Conservation (phyloP, 2,113 vertebrate species). For the Copsychus sechellarum region DNA sequence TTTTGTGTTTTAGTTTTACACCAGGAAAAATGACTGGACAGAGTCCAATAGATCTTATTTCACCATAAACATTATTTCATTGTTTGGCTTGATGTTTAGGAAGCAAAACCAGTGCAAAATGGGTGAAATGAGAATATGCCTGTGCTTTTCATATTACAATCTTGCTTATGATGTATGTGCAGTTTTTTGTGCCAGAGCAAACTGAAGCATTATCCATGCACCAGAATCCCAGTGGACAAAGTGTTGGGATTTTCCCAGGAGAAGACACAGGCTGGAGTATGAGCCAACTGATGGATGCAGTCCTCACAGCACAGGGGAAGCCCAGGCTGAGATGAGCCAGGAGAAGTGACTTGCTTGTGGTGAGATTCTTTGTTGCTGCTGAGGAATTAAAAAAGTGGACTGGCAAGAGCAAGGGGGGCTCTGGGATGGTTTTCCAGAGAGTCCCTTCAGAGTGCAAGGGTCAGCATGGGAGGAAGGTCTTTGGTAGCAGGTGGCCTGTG, state of each 20-base stretch:
- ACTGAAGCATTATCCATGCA: fast-evolving
- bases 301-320: neutral
- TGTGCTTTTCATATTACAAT: neutral
- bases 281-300: neutral
- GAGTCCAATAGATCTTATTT: neutral
- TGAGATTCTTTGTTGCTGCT: neutral
- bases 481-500: neutral
- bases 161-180: neutral
- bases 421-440: neutral
- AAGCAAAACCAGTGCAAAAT: neutral
- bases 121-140: neutral
- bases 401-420: neutral
- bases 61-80: neutral
- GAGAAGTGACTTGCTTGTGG: neutral
- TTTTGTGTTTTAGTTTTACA: neutral
- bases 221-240: neutral
- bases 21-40: neutral
- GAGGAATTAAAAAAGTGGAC: neutral
- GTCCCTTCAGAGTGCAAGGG: neutral
- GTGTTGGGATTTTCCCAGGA: neutral
- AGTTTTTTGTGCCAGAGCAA: neutral
- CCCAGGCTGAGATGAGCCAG: neutral
- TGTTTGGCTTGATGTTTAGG: neutral
- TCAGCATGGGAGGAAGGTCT: neutral
- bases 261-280: neutral